Evolutionary conservation across 2,888 invertebrate genomes (phyloP), one percentile per base, ranked within the genome.

Genomic region (Scaptomyza caliginosa): DNA sequence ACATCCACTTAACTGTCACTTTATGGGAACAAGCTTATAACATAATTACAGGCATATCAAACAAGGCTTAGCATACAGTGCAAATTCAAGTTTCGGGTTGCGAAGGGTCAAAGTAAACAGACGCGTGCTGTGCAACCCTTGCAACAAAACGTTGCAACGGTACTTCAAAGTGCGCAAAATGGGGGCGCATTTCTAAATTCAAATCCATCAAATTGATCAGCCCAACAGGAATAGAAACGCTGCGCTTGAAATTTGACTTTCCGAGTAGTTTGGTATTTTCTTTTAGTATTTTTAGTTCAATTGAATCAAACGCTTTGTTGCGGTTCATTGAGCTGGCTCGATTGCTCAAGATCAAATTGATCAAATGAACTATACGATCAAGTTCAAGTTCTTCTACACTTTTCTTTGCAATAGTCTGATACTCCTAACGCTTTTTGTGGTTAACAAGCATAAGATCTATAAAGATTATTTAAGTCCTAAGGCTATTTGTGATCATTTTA

Each of bases 21-120:
- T 86, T 72, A 58, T 58, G 40, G 55, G 79, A 66, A 80, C 73
- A 84, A 86, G 71, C 74, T 84, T 82, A 85, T 87, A 84, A 86
- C 85, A 82, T 86, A 89, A 85, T 81, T 81, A 89, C 70, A 72
- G 70, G 70, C 76, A 80, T 72, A 83, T 87, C 86, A 87, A 87
- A 74, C 83, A 81, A 46, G 68, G 71, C 73, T 82, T 82, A 72
- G 68, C 67, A 63, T 13, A 67, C 28, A 19, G 16, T 24, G 11
- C 48, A 34, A 36, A n/a, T 30, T 26, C 36, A 36, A 19, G 10
- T 34, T 26, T 34, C n/a, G 32, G 54, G 45, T 46, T 59, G 58
- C 54, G 51, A 70, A 28, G 45, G 69, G 73, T 70, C 72, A 72
- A 26, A 19, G 21, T 8, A 28, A 10, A 28, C n/a, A 45, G 28